Evolutionary conservation across 2,888 invertebrate species (phyloP), one percentile per base, ranked within the genome.

Genomic region (Griposia aprilina): DNA sequence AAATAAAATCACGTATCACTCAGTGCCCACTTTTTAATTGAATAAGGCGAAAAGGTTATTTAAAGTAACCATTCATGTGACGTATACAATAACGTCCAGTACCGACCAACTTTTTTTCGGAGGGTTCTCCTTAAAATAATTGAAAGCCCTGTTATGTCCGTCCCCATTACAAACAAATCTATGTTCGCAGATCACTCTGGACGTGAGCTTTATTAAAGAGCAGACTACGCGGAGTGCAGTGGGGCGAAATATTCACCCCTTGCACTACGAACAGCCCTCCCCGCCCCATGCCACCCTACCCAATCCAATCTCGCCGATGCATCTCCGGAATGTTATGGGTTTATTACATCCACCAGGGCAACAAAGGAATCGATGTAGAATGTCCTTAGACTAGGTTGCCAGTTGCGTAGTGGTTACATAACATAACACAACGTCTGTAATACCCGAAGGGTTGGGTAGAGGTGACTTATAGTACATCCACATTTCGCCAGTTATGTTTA

Each of bases 141-240:
- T 65, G 4, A 20, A 72, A 81, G 15, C 41, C 15, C n/a, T 45
- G n/a, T 26, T 57, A 60, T 57, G 15, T 57, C 17, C 15, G 6
- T 63, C 62, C 60, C 23, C 50, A 57, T 67, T 41, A 45, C 45
- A 70, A 66, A 71, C 26, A 70, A 63, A 75, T 81, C 30, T 45
- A 55, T 55, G 23, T 63, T 81, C 20, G 20, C 8, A 11, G 62
- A 57, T 68, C 55, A 62, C 8, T 59, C 57, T 36, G 63, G 23
- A 63, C 23, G 26, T 52, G 48, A 55, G 69, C 15, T 72, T 81
- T 50, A 71, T 72, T 75, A 57, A 41, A 72, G 48, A 55, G 63
- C 81, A 50, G 15, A 26, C 15, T 30, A n/a, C 63, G n/a, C 4
- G n/a, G 20, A 20, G 63, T 6, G 11, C 36, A 13, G 30, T 26